phyloP scores from a whole-genome alignment of 2,888 invertebrate genomes.

The Caenorhabditis parvicauda region DNA sequence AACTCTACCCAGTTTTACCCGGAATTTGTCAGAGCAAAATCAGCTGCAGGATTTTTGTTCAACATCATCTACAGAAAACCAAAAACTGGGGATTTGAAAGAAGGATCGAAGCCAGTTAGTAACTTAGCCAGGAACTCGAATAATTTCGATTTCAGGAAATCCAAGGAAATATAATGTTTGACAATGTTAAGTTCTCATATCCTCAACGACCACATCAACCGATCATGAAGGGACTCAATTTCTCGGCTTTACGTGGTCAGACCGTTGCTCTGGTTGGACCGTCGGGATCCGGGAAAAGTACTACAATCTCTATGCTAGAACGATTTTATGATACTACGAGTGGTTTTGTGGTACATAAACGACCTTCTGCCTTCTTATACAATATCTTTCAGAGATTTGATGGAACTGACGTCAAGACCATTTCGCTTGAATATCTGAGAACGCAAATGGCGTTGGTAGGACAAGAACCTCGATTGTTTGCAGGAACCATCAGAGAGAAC shows the following conservation, averaged over 20 bases:
- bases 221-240: slow-evolving; percentile 59
- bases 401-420: slow-evolving; percentile 69
- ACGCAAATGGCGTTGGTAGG: slow-evolving; percentile 83
- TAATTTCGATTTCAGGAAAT: slow-evolving; percentile 38
- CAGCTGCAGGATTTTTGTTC: slow-evolving; percentile 63
- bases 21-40: slow-evolving; percentile 64
- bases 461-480: slow-evolving; percentile 85
- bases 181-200: slow-evolving; percentile 63
- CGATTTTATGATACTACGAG: slow-evolving; percentile 78
- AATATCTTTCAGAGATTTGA: slow-evolving; percentile 57
- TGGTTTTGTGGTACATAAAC: slow-evolving; percentile 70
- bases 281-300: slow-evolving; percentile 86
- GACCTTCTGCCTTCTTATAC: neutral
- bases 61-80: slow-evolving; percentile 59
- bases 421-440: slow-evolving; percentile 74
- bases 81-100: slow-evolving; percentile 57
- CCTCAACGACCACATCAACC: slow-evolving; percentile 58
- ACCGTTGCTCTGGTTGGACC: slow-evolving; percentile 68
- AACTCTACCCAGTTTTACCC: slow-evolving; percentile 56
- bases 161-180: slow-evolving; percentile 61
- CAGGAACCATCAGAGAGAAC: slow-evolving; percentile 72
- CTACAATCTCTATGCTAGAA: slow-evolving; percentile 78
- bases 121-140: neutral
- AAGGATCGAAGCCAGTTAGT: slow-evolving; percentile 23
- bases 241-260: slow-evolving; percentile 60